phyloP scores from a whole-genome alignment of 2,888 invertebrate genomes.

The Agriopis leucophaearia region DNA sequence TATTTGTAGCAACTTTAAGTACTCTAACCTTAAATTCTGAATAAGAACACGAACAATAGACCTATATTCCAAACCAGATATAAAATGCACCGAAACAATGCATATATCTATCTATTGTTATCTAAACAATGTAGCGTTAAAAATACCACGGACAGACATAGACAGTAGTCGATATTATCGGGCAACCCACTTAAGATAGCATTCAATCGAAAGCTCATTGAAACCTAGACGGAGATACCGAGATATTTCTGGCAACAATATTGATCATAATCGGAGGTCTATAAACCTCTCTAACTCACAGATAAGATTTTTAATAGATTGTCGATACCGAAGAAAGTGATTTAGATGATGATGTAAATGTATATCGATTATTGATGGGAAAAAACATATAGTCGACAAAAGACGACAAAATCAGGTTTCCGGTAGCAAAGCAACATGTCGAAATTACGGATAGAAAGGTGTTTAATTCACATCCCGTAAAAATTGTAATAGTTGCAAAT shows the following conservation, averaged over 20 bases:
- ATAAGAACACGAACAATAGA: conserved; percentile 14
- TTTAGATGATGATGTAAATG: neutral
- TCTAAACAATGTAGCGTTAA: conserved; percentile 41
- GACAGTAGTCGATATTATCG: conserved; percentile 41
- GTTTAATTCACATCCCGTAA: too few species aligned
- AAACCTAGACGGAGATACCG: conserved; percentile 29
- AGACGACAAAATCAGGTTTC: conserved; percentile 43
- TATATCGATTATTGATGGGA: conserved; percentile 10
- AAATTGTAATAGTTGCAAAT: too few species aligned
- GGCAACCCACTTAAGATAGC: conserved; percentile 40
- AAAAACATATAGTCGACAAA: conserved; percentile 38
- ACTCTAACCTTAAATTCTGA: conserved; percentile 14
- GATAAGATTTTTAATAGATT: conserved; percentile 14
- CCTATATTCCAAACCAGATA: conserved; percentile 19
- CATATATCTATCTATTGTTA: conserved; percentile 34
- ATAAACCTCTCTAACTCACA: conserved; percentile 11
- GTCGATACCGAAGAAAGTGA: conserved; percentile 17
- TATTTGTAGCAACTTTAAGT: conserved; percentile 2
- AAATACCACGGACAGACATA: conserved; percentile 31
- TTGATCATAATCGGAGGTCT: conserved; percentile 20
- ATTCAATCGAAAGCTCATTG: conserved; percentile 37
- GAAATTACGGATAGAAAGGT: conserved; percentile 37
- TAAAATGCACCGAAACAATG: conserved; percentile 18
- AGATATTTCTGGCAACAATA: conserved; percentile 24
- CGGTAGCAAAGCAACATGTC: conserved; percentile 28